A percentile compares a stretch with the other conserved stretches of the same genome.
phyloP scores from a whole-genome alignment of 2,797 vertebrate species.

The Sebastes oblongus region DNA sequence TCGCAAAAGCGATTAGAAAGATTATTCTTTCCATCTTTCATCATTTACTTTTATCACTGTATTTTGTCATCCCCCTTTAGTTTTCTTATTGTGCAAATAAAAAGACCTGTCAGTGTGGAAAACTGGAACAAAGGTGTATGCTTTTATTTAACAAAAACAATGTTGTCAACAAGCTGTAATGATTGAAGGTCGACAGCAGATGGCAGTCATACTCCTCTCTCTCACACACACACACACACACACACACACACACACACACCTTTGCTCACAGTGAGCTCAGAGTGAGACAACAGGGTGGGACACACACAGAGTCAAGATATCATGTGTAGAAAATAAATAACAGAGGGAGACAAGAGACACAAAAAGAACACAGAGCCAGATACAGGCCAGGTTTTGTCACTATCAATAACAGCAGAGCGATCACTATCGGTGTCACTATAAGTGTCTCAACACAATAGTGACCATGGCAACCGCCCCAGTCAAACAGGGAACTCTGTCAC shows the following conservation, averaged over 20 bases:
- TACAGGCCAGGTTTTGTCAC: constrained; percentile 42
- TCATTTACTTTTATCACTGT: neutral
- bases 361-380: constrained; percentile 32
- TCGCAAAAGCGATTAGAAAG: neutral
- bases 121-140: neutral
- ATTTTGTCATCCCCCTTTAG: neutral
- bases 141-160: neutral
- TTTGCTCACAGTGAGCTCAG: neutral
- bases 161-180: constrained; percentile 45
- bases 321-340: constrained; percentile 49
- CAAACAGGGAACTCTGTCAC: constrained; percentile 73
- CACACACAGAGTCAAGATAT: constrained; percentile 8
- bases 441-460: constrained; percentile 76
- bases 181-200: constrained; percentile 59
- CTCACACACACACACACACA: neutral
- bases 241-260: no score
- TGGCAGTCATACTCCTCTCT: constrained; percentile 60
- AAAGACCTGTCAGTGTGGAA: neutral
- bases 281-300: constrained; percentile 7
- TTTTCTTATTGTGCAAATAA: constrained; percentile 1
- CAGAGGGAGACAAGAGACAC: constrained; percentile 40
- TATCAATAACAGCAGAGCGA: constrained; percentile 54
- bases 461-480: constrained; percentile 81
- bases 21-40: neutral
- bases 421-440: constrained; percentile 55